These are phyloP conservation scores for Poecilia wingei DNA, from an alignment of 2,797 vertebrate genomes.

Conservation along the genomic window DNA sequence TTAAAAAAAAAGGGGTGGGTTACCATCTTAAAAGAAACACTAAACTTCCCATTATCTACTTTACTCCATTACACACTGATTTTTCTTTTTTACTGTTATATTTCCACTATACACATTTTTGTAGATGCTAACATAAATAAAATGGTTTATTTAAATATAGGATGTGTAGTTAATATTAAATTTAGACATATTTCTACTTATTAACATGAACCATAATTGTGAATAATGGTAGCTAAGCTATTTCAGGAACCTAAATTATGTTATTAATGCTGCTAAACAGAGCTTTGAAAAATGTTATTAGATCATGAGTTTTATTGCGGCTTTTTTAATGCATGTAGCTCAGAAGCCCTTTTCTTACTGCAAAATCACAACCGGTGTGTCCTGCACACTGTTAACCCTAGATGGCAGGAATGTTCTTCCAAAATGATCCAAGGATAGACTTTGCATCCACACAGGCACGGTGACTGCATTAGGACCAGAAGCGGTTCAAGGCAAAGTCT, in stretches of 20 bases:
- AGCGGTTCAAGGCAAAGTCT: background rate
- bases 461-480: background rate
- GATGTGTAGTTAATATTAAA: background rate
- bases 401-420: background rate
- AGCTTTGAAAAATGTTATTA: background rate
- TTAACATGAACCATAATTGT: background rate
- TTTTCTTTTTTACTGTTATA: background rate
- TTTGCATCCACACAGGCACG: background rate
- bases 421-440: background rate
- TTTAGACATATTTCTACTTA: background rate
- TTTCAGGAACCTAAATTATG: background rate
- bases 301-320: background rate
- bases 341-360: background rate
- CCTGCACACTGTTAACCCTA: background rate
- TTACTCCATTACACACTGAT: background rate
- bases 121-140: too few species aligned
- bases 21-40: background rate
- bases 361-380: background rate
- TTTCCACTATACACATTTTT: background rate
- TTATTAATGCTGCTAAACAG: background rate
- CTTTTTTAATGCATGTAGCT: background rate
- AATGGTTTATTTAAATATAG: background rate
- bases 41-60: background rate
- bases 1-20: background rate
- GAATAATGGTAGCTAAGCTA: background rate